Evolutionary conservation across 2,113 vertebrate genomes (phyloP).

Genomic region (Alectura lathami): DNA sequence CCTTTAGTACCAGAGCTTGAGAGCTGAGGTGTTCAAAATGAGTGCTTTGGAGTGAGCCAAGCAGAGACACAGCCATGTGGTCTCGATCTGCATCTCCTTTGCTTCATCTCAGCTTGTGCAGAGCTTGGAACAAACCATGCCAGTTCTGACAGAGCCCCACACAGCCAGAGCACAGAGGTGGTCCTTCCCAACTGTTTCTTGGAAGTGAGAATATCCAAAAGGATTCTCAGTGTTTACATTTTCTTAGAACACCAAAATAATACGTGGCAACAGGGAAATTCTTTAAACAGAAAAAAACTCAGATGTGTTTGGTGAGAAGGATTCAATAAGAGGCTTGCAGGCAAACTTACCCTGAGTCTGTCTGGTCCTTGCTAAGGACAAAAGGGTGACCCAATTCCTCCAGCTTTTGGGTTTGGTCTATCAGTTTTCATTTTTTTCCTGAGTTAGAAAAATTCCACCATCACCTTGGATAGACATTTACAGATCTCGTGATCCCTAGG

Average conservation of each 20-base stretch:
- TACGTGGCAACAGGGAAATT: neutral
- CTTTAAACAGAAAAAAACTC: neutral
- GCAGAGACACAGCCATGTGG: neutral
- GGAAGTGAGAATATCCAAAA: neutral
- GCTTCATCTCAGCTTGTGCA: neutral
- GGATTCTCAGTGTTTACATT: neutral
- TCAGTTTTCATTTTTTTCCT: neutral
- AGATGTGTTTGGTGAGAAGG: neutral
- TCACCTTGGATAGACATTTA: neutral
- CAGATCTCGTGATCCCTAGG: neutral
- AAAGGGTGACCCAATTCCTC: neutral
- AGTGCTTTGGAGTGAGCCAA: slow-evolving; percentile 4
- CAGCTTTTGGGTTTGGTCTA: neutral
- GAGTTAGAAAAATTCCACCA: neutral
- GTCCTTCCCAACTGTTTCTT: neutral
- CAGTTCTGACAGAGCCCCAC: neutral
- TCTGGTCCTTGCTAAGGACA: neutral
- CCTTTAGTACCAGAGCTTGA: neutral
- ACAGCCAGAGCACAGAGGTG: neutral
- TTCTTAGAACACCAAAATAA: neutral
- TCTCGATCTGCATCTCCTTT: neutral
- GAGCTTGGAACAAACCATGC: neutral
- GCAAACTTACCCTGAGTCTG: neutral
- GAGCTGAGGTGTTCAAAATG: neutral
- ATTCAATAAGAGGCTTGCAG: neutral